Evolutionary conservation across 2,797 vertebrate genomes (phyloP).

Genomic region (Characodon lateralis): DNA sequence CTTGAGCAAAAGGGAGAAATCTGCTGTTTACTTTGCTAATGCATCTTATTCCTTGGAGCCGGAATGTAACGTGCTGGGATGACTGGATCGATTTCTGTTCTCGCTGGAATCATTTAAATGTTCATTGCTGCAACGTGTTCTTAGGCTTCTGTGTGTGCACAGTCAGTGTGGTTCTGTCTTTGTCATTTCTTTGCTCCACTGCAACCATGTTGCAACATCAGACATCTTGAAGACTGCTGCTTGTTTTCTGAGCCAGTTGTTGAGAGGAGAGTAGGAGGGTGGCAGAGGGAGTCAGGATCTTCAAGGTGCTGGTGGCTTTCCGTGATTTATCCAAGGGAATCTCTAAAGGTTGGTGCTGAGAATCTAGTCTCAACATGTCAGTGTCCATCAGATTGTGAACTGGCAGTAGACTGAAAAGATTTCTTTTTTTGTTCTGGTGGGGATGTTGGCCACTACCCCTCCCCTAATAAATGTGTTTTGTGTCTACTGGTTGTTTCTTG

Average conservation of each 20-base stretch:
- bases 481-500: slow-evolving; percentile 74
- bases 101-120: slow-evolving; percentile 66
- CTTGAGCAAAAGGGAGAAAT: slow-evolving; percentile 79
- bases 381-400: slow-evolving; percentile 52
- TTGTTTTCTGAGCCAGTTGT: slow-evolving; percentile 27
- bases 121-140: slow-evolving; percentile 73
- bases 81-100: slow-evolving; percentile 69
- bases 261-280: slow-evolving; percentile 17
- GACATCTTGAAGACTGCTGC: slow-evolving; percentile 23
- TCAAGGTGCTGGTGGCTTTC: slow-evolving; percentile 37
- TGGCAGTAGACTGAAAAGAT: slow-evolving; percentile 48
- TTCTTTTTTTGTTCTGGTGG: slow-evolving; percentile 19
- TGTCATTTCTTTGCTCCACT: slow-evolving; percentile 62
- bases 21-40: slow-evolving; percentile 79
- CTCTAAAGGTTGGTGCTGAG: slow-evolving; percentile 26
- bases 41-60: slow-evolving; percentile 67
- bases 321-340: slow-evolving; percentile 25
- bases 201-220: slow-evolving; percentile 54
- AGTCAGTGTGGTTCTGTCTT: slow-evolving; percentile 71
- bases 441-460: slow-evolving; percentile 37
- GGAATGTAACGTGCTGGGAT: slow-evolving; percentile 77
- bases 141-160: slow-evolving; percentile 66
- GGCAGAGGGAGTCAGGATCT: background rate
- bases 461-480: slow-evolving; percentile 60
- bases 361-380: slow-evolving; percentile 24